Evolutionary conservation across 2,888 invertebrate species (phyloP), one percentile per base, ranked within the genome.

Genomic region (Eulithis testata): DNA sequence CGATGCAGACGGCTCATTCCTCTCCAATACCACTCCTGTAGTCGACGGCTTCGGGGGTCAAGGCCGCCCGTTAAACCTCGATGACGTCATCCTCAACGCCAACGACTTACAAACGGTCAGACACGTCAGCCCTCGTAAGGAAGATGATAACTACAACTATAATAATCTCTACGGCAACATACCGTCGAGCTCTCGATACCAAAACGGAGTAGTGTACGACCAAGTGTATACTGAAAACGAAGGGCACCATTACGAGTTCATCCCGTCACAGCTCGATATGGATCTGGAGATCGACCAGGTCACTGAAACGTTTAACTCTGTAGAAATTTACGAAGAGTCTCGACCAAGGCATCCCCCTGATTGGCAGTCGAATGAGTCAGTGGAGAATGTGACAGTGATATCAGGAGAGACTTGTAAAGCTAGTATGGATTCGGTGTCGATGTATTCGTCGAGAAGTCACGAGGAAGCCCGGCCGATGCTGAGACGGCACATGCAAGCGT

Each of bases 371-470:
- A 88, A 83, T 21, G 90, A 89, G 65, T 95, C 94, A 0, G 94
- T 94, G 52, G 94, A 94, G 69, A 94, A 94, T 78, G 94, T 94
- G 0, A 92, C 94, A 0, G 94, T 94, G 14, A 88, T 90, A 8
- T 89, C 88, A 1, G 88, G 86, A 0, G 80, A 76, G 0, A 85
- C 85, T 0, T 88, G 87, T 62, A 89, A 88, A 63, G 85, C 87
- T 0, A 89, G 90, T 71, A 82, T 91, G 68, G 95, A 95, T 72
- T 94, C 94, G 1, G 91, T 95, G 43, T 94, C 94, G 0, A 87
- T 94, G 72, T 94, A 94, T 70, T 95, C 95, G 49, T 93, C 94
- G 2, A 89, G 94, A 73, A 95, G 94, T 74, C 92, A 94, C 65
- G 95, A 95, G 66, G 89, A 88, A 65, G 84, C 90, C 2, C 74